Conservation (phyloP, 2,113 vertebrate species). For the Epinephelus moara region DNA sequence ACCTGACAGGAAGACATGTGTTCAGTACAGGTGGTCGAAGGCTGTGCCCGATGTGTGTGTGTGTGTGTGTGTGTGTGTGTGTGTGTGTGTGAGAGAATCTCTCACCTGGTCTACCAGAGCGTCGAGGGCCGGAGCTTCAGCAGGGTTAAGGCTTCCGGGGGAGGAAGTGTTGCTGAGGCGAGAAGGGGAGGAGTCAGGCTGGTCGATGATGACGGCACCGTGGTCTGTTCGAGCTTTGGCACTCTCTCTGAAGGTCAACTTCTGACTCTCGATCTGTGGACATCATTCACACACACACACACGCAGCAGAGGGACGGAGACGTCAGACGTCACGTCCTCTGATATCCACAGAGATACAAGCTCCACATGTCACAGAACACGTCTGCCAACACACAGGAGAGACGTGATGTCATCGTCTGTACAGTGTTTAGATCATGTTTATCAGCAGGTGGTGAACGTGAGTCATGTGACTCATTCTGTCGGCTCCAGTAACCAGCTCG, state of each 20-base stretch:
- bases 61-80: neutral
- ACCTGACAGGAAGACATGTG: conserved; percentile 67
- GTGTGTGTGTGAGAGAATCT: neutral
- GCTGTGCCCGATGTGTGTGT: neutral
- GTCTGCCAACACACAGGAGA: too few relatives aligned
- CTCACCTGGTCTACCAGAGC: conserved; percentile 88
- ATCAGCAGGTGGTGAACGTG: too few relatives aligned
- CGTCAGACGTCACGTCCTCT: too few relatives aligned
- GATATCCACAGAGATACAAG: too few relatives aligned
- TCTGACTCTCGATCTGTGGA: conserved; percentile 91
- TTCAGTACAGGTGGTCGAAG: neutral
- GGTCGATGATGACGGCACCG: conserved; percentile 90
- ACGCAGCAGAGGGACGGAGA: too few relatives aligned
- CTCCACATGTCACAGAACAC: too few relatives aligned
- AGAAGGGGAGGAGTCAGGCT: conserved; percentile 70
- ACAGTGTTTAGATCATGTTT: too few relatives aligned
- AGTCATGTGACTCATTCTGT: too few relatives aligned
- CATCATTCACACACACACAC: too few relatives aligned
- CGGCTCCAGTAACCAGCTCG: too few relatives aligned
- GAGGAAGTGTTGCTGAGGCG: conserved; percentile 82
- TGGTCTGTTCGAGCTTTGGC: conserved; percentile 96
- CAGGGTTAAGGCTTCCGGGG: conserved; percentile 91
- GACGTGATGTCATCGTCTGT: too few relatives aligned
- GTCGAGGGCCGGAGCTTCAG: conserved; percentile 91
- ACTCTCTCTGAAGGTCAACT: conserved; percentile 91